These are phyloP conservation scores for Lampropteryx suffumata DNA, from an alignment of 2,888 invertebrate species.

Conservation along the genomic window DNA sequence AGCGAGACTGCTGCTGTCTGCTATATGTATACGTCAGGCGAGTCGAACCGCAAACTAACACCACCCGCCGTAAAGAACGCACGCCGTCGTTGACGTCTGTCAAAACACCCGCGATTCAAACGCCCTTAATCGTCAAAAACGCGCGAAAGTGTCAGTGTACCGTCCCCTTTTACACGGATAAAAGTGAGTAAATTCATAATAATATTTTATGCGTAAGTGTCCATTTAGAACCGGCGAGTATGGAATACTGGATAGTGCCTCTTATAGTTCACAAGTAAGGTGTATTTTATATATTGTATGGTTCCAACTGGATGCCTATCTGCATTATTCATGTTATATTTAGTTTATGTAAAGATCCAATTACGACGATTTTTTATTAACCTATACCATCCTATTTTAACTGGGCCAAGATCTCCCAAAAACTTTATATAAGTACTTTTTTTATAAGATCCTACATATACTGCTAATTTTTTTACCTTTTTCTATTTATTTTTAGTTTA, in stretches of 20 bases:
- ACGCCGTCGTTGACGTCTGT: constrained; percentile 52
- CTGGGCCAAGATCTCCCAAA: too few relatives aligned
- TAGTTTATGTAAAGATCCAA: too few relatives aligned
- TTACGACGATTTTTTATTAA: too few relatives aligned
- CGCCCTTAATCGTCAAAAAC: constrained; percentile 24
- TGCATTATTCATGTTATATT: constrained; percentile 7
- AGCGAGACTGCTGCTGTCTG: too few relatives aligned
- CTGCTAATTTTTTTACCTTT: too few relatives aligned
- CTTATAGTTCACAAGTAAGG: constrained; percentile 45
- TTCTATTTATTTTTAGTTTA: too few relatives aligned
- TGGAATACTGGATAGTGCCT: constrained; percentile 44
- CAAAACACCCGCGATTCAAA: constrained; percentile 31
- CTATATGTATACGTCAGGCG: constrained; percentile 62
- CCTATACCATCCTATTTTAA: too few relatives aligned
- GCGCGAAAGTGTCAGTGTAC: constrained; percentile 56
- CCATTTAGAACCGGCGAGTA: constrained; percentile 43
- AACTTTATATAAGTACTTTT: too few relatives aligned
- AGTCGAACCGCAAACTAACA: constrained; percentile 58
- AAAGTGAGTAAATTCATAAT: constrained; percentile 59
- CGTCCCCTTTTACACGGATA: constrained; percentile 40
- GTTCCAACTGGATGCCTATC: constrained; percentile 46
- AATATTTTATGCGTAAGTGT: constrained; percentile 35
- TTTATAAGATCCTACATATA: too few relatives aligned
- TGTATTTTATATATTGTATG: constrained; percentile 31
- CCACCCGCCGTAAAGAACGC: constrained; percentile 55